Evolutionary conservation across 2,113 vertebrate genomes (phyloP), one percentile per base, ranked within the genome.

Genomic region (Plecotus auritus): DNA sequence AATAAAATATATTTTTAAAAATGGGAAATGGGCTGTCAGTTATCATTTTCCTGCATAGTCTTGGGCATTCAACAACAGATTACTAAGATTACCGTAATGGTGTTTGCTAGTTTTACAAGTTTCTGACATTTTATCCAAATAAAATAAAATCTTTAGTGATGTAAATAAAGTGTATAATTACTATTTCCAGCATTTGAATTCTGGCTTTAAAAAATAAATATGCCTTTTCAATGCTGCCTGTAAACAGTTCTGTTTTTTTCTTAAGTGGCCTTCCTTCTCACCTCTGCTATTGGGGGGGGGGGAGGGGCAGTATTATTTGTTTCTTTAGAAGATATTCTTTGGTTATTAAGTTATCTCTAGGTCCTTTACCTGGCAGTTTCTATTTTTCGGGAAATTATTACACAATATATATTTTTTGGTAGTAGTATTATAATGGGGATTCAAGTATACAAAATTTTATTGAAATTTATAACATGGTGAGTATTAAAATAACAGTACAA

Each of bases 71-170:
- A 85, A 73, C 32, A 73, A 73, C 72, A 67, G 37, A 42, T 90
- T 90, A 81, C 18, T 37, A 30, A 88, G 22, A 35, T 84, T 61
- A 88, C 47, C 9, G 22, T 70, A 86, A 67, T 35, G 37, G 47
- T 87, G 49, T 61, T 90, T 94, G 42, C 88, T 72, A 37, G 59
- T 88, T 93, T 78, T 89, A 18, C 64, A 66, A 85, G 14, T 80
- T 85, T 89, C 54, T 64, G 37, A 89, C 54, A 66, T 95, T 81
- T 88, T 87, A 84, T 14, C 61, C 76, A 37, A 45, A 91, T 90
- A 37, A 16, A 16, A 16, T 35, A 51, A 83, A 61, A 54, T 83
- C 37, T 91, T 88, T 66, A 54, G 42, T 84, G 35, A 64, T 94
- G 30, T 37, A 83, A 90, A 69, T 69, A 49, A 84, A 90, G 18